Evolutionary conservation across 2,113 vertebrate species (phyloP), one percentile per base, ranked within the genome.

Genomic region (Hassar affinis): DNA sequence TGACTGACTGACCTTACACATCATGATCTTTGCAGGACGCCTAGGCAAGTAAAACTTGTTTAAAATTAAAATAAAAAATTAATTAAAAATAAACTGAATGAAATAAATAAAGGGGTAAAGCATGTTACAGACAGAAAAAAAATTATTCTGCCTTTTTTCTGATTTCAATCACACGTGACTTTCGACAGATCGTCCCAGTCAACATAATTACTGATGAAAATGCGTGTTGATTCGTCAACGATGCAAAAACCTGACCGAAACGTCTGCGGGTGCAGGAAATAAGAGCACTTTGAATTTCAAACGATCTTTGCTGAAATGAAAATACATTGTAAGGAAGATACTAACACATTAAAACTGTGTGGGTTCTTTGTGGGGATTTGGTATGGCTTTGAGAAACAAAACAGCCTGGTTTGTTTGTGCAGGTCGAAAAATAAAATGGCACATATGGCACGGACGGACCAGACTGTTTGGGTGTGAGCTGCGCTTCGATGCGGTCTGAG

Each of bases 401-500:
- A 45, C 77, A 79, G 77, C 11, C 35, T n/a, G 77, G 77, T 79
- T 61, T 79, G 77, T 79, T 79, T 79, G 77, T 45, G 35, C 77
- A 59, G 77, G 77, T 59, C 27, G 10, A 59, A 61, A 79, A 59
- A 79, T 27, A 10, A 45, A 79, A 79, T 45, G 11, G 25, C 35
- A 57, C 35, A 61, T 45, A 61, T 10, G 56, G 38, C 35, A 61
- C 35, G 77, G 77, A 59, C 77, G 22, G 5, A 1, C 22, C 77
- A 79, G 76, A 78, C 76, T 79, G 77, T 79, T 47, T 79, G 77
- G 77, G 77, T 79, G 77, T 61, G 77, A 79, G 6, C 25, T 79
- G 56, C 5, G 77, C 77, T 79, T 79, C 45, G 20, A 61, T 79
- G 35, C 25, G 56, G 77, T 61, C 56, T 17, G 11, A 10, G 35